Evolutionary conservation across 2,888 invertebrate genomes (phyloP).

Genomic region (Hypolimnas misippus): DNA sequence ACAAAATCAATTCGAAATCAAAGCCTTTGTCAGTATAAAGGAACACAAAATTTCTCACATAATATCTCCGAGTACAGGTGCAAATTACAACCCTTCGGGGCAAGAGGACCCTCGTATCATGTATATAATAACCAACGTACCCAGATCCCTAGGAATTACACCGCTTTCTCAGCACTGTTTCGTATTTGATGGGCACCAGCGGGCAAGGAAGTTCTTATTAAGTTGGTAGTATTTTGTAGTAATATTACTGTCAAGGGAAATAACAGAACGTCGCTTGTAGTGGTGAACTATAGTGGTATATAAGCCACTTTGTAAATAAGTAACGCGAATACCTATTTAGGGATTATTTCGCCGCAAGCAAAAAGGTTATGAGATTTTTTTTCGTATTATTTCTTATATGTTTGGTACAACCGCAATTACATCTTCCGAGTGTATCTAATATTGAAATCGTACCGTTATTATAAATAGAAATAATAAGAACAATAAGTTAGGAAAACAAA

Average conservation of each 20-base stretch:
- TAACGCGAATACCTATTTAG: slow-evolving; percentile 36
- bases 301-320: slow-evolving; percentile 45
- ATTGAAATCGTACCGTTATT: slow-evolving; percentile 5
- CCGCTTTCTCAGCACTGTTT: slow-evolving; percentile 36
- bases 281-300: slow-evolving; percentile 59
- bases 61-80: slow-evolving; percentile 77
- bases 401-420: not conserved
- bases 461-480: slow-evolving; percentile 15
- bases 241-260: slow-evolving; percentile 77
- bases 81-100: slow-evolving; percentile 73
- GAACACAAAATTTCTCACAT: slow-evolving; percentile 74
- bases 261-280: slow-evolving; percentile 64
- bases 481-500: slow-evolving; percentile 56
- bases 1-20: slow-evolving; percentile 42
- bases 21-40: slow-evolving; percentile 52
- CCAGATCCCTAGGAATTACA: slow-evolving; percentile 57
- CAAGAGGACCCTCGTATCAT: slow-evolving; percentile 67
- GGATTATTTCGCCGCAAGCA: slow-evolving; percentile 22
- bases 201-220: slow-evolving; percentile 58
- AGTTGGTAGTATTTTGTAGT: slow-evolving; percentile 66
- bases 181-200: slow-evolving; percentile 49
- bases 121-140: slow-evolving; percentile 56
- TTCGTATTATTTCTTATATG: not conserved
- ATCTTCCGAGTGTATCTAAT: not conserved
- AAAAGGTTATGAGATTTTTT: slow-evolving; percentile 9